Evolutionary conservation across 2,888 invertebrate genomes (phyloP).

Genomic region (Spisula subtruncata): DNA sequence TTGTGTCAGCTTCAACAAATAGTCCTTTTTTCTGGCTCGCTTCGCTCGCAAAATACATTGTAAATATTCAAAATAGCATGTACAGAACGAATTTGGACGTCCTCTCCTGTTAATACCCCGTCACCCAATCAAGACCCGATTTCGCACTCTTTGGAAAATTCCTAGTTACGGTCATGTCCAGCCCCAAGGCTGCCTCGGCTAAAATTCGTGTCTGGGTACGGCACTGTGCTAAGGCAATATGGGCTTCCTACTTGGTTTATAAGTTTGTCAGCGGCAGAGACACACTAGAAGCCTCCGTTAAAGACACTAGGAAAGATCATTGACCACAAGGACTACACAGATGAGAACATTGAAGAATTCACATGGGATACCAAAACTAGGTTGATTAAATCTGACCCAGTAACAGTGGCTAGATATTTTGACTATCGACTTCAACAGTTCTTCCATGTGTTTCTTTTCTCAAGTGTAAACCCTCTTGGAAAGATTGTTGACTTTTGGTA

Average conservation of each 20-base stretch:
- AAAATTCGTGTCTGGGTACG: too few relatives aligned
- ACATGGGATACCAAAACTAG: conserved; percentile 56
- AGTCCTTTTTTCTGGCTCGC: too few relatives aligned
- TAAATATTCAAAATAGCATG: too few relatives aligned
- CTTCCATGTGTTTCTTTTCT: conserved; percentile 30
- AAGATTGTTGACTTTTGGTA: conserved; percentile 47
- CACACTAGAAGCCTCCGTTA: conserved; percentile 55
- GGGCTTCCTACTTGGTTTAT: conserved; percentile 63
- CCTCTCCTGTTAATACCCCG: too few relatives aligned
- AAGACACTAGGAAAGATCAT: conserved; percentile 48
- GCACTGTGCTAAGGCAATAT: conserved; percentile 52
- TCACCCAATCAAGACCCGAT: too few relatives aligned
- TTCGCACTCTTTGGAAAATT: too few relatives aligned
- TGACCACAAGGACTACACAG: conserved; percentile 32
- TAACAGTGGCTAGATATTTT: conserved; percentile 66
- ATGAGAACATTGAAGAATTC: conserved; percentile 58
- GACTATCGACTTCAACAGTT: conserved; percentile 65
- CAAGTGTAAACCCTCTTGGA: conserved; percentile 31
- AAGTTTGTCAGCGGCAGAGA: conserved; percentile 58
- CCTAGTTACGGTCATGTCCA: too few relatives aligned
- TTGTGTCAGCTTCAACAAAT: too few relatives aligned
- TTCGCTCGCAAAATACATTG: too few relatives aligned
- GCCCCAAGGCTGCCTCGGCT: too few relatives aligned
- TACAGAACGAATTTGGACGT: too few relatives aligned
- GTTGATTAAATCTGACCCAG: conserved; percentile 66